These are phyloP conservation scores for Drosophila seguyi DNA, from an alignment of 1,140 invertebrate genomes.

Conservation along the genomic window DNA sequence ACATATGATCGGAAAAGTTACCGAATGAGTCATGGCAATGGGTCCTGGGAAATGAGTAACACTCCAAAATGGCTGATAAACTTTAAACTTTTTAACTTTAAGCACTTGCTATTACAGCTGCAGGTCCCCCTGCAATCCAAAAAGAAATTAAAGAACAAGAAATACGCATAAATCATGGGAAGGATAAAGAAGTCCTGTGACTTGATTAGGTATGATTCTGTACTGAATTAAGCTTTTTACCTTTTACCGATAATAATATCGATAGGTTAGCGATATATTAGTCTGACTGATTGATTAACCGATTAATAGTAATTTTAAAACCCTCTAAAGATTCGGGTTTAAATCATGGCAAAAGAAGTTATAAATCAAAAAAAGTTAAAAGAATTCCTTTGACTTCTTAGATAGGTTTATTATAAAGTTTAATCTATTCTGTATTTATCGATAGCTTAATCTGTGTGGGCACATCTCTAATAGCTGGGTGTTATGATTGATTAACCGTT, in stretches of 20 bases:
- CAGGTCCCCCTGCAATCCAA: not conserved
- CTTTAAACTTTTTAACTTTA: constrained; percentile 23
- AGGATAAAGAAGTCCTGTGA: not conserved
- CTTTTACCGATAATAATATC: not conserved
- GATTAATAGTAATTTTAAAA: not conserved
- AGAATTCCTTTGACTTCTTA: not conserved
- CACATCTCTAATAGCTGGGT: not conserved
- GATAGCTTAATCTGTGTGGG: not conserved
- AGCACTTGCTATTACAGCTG: constrained; percentile 26
- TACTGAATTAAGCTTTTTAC: not conserved
- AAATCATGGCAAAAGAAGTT: not conserved
- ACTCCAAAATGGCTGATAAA: constrained; percentile 23
- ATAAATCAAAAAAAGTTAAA: too few species aligned
- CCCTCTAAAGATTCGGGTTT: not conserved
- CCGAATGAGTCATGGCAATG: constrained; percentile 32
- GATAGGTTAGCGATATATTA: not conserved
- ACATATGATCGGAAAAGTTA: constrained; percentile 47
- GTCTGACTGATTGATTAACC: not conserved
- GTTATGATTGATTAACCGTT: not conserved
- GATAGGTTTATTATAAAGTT: not conserved
- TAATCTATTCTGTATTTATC: not conserved
- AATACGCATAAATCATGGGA: not conserved
- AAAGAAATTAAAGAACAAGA: not conserved
- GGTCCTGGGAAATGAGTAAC: constrained; percentile 17
- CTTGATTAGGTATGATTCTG: not conserved